These are phyloP conservation scores for Nipponia nippon DNA, from an alignment of 2,113 vertebrate genomes.

Conservation along the genomic window DNA sequence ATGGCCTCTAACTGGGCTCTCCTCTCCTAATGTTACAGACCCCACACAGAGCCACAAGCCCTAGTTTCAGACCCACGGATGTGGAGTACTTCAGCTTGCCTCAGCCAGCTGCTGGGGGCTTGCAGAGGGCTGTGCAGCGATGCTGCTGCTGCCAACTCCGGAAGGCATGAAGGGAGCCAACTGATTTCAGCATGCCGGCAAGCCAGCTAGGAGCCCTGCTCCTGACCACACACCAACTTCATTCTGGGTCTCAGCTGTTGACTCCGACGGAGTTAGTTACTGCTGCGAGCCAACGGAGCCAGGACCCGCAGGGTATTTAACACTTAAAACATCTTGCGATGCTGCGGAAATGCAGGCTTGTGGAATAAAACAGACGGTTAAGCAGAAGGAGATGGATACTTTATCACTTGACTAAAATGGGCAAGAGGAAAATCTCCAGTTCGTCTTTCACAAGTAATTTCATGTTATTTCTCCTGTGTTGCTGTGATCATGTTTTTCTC, in stretches of 20 bases:
- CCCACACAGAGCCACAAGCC: background rate
- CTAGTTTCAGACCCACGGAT: background rate
- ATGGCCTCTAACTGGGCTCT: background rate
- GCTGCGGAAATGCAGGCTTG: background rate
- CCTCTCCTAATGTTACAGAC: background rate
- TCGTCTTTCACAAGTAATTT: background rate
- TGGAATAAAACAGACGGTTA: background rate
- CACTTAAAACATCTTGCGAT: background rate
- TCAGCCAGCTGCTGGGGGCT: background rate
- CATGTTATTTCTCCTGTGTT: background rate
- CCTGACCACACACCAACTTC: background rate
- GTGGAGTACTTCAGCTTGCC: background rate
- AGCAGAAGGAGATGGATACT: background rate
- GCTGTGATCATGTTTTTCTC: background rate
- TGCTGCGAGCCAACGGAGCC: background rate
- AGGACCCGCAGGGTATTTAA: background rate
- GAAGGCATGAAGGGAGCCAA: background rate
- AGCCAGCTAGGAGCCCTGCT: background rate
- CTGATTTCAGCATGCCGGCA: background rate
- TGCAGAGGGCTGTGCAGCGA: background rate
- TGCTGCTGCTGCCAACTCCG: background rate
- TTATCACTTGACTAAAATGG: slow-evolving; percentile 12
- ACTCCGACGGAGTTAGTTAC: background rate
- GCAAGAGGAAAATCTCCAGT: background rate
- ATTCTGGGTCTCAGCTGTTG: background rate